Evolutionary conservation across 2,113 vertebrate genomes (phyloP), one percentile per base, ranked within the genome.

Genomic region (Lipotes vexillifer): DNA sequence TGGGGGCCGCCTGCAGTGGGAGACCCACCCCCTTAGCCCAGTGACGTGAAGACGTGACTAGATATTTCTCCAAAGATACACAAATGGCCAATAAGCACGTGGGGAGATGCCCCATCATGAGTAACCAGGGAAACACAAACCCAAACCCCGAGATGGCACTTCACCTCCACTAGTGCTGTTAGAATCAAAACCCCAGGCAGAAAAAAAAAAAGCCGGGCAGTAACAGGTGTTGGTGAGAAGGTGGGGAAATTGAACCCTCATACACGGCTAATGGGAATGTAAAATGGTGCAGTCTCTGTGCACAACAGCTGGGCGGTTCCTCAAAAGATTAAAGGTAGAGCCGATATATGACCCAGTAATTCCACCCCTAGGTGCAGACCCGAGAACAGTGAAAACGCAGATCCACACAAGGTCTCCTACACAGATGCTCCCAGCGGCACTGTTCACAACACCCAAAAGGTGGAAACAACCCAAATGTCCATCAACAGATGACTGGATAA

Each of bases 401-500:
- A 2, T 8, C 44, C 29, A 5, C 29, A 4, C 10, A 1, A 12
- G 44, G 38, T 2, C n/a, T 11, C 38, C 66, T 1, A 1, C 15
- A 5, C 4, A 8, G 14, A 12, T 3, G 29, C 44, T 8, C 86
- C 49, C 27, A 12, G 14, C 14, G 15, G 65, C 14, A 0, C 33
- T 2, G 1, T 2, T 21, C 4, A 1, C 1, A 1, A 13, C 9
- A 15, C 27, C 18, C 44, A 1, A n/a, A 33, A 3, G 44, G 44
- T 1, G 5, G 36, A 12, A 3, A 6, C 31, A 1, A 29, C 44
- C 68, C 44, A 2, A 0, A 11, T 0, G 2, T 0, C 80, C 8
- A 0, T 8, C 49, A 2, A 0, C 25, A 20, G 49, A 0, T 1
- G n/a, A 10, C 33, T 1, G 27, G 41, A 8, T 1, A 14, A 3